A percentile compares a stretch with the other conserved stretches of the same genome.
phyloP scores from a whole-genome alignment of 2,888 invertebrate species.

The Argyresthia albistria region DNA sequence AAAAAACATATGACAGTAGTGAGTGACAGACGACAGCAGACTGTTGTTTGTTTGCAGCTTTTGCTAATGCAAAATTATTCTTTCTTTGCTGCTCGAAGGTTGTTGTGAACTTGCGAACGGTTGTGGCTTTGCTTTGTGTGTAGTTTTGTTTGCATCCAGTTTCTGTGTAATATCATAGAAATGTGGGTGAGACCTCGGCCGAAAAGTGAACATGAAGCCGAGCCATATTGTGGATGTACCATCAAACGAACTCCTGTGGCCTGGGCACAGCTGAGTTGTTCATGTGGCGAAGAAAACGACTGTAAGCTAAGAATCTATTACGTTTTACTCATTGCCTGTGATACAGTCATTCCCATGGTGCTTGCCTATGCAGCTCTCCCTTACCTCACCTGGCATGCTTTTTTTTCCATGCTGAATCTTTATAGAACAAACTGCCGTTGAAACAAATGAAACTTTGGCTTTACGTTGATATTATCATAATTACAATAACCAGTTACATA shows the following conservation, averaged over 20 bases:
- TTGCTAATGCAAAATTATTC: too few relatives aligned
- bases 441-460: too few relatives aligned
- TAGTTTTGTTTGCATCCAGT: background rate
- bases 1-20: background rate
- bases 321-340: background rate
- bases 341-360: background rate
- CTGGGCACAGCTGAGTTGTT: conserved; percentile 45
- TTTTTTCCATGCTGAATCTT: too few relatives aligned
- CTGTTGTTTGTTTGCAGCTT: background rate
- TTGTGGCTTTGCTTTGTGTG: background rate
- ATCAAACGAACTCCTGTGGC: conserved; percentile 26
- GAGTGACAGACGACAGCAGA: too few relatives aligned
- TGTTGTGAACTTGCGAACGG: too few relatives aligned
- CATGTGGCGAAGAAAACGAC: conserved; percentile 67
- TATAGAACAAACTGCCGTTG: too few relatives aligned
- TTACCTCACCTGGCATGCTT: too few relatives aligned
- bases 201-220: conserved; percentile 19
- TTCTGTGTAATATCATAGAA: background rate
- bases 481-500: too few relatives aligned
- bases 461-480: too few relatives aligned
- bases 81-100: too few relatives aligned
- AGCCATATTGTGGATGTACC: conserved; percentile 46
- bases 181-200: background rate
- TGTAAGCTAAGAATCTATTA: conserved; percentile 24
- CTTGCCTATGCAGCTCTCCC: background rate